Percentiles rank a stretch among this genome's conserved stretches.
Evolutionary conservation across 2,113 vertebrate species (phyloP).

Genomic region (Austrofundulus limnaeus): DNA sequence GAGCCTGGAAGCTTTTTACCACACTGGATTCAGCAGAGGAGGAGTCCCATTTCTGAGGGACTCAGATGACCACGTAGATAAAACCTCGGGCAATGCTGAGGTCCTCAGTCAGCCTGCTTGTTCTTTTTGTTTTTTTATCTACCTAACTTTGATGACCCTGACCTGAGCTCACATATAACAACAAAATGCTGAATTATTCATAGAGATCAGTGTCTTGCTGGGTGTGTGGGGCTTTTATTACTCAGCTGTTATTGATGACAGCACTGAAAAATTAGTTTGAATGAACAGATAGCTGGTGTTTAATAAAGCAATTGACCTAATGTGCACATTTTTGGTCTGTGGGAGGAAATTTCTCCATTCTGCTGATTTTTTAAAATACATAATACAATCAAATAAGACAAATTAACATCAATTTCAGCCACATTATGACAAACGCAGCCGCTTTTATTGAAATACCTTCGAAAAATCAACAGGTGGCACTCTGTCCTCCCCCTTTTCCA

Average conservation of each 20-base stretch:
- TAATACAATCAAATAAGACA: background rate
- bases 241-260: too few species aligned
- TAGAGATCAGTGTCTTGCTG: too few species aligned
- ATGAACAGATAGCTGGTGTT: too few species aligned
- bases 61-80: background rate
- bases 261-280: too few species aligned
- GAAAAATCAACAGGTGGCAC: constrained; percentile 56
- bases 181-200: background rate
- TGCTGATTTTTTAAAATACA: background rate
- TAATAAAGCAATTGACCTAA: too few species aligned
- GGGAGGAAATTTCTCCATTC: too few species aligned
- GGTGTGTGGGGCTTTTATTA: too few species aligned
- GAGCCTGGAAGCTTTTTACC: background rate
- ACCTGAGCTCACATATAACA: background rate
- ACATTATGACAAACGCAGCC: background rate
- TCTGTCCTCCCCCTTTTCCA: constrained; percentile 27
- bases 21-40: background rate
- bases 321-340: too few species aligned
- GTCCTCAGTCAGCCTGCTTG: background rate
- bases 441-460: constrained; percentile 26
- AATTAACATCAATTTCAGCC: background rate
- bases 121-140: background rate
- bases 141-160: background rate
- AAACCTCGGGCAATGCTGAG: background rate
- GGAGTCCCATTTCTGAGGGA: background rate